Conservation (phyloP, 2,797 vertebrate genomes). For the Eleutherodactylus coqui region DNA sequence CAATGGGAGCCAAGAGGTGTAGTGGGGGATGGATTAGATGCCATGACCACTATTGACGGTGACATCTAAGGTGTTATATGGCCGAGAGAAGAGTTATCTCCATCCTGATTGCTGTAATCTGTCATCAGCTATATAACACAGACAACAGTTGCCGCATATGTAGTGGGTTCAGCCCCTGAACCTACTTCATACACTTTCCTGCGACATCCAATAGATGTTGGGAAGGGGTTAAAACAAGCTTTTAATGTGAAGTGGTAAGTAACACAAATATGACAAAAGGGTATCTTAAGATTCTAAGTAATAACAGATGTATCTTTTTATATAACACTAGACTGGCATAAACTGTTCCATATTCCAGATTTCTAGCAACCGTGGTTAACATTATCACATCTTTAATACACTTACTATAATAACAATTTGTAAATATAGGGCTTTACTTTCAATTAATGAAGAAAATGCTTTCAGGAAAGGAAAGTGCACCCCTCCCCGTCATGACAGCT, state of each 20-base stretch:
- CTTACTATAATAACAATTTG: constrained; percentile 53
- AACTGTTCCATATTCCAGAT: constrained; percentile 74
- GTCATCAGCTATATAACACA: too few relatives aligned
- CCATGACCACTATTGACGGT: too few relatives aligned
- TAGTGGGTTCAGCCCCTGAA: too few relatives aligned
- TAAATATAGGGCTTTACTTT: constrained; percentile 49
- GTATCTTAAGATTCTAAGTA: constrained; percentile 68
- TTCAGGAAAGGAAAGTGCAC: constrained; percentile 55
- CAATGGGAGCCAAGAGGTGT: too few relatives aligned
- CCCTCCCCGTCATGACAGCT: constrained; percentile 60
- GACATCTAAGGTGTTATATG: too few relatives aligned
- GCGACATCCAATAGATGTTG: too few relatives aligned
- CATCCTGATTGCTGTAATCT: too few relatives aligned
- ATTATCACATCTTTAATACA: constrained; percentile 65
- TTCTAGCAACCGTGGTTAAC: constrained; percentile 70
- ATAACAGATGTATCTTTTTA: constrained; percentile 69
- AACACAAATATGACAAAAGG: constrained; percentile 70
- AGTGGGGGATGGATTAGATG: too few relatives aligned
- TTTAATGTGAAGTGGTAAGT: constrained; percentile 73
- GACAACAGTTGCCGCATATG: too few relatives aligned
- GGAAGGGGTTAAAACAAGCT: constrained; percentile 64
- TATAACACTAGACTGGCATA: constrained; percentile 69
- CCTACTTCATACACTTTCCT: too few relatives aligned
- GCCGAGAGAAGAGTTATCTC: too few relatives aligned
- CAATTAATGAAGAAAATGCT: constrained; percentile 57